Evolutionary conservation across 2,797 vertebrate species (phyloP), one percentile per base, ranked within the genome.

Genomic region (Parauchenoglanis punctatus): DNA sequence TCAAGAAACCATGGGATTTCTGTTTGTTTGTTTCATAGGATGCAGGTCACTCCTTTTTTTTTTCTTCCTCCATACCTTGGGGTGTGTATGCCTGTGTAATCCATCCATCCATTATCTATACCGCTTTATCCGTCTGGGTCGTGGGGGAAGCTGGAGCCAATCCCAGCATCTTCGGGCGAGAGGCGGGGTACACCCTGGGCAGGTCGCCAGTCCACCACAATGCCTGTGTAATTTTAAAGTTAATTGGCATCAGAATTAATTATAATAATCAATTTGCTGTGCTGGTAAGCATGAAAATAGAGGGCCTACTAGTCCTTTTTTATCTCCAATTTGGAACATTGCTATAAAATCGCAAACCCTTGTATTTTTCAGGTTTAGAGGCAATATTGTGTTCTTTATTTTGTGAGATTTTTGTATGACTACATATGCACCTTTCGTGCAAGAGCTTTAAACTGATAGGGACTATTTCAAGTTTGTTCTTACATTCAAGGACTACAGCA

Each of bases 11-110:
- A 63, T 72, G 25, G 84, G 81, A 83, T 40, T 18, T 8, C 18
- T 18, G 1, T 59, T 67, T 67, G 25, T 89, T 88, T 90, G 86
- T 92, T 94, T 92, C 81, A 93, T 49, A 75, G 11, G 23, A n/a
- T 73, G 40, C 44, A 46, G 44, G 40, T 46, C 10, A 46, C 20
- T 73, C 90, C 73, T 35, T 35, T 35, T 35, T 35, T 35, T 87
- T 90, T 85, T 68, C 87, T 89, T 90, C 92, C 90, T 83, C 87
- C 0, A 87, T 90, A 91, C 91, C 88, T 20, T 88, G 92, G 35
- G 61, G 23, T 82, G 5, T 61, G 31, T 77, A 35, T 35, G 35
- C 35, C 35, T 35, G 35, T 35, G 35, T 35, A 35, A 35, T 35
- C 35, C 35, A 35, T 35, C 35, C 35, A 35, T 35, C 35, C 35